phyloP scores from a whole-genome alignment of 2,113 vertebrate genomes.

The Mus spicilegus region DNA sequence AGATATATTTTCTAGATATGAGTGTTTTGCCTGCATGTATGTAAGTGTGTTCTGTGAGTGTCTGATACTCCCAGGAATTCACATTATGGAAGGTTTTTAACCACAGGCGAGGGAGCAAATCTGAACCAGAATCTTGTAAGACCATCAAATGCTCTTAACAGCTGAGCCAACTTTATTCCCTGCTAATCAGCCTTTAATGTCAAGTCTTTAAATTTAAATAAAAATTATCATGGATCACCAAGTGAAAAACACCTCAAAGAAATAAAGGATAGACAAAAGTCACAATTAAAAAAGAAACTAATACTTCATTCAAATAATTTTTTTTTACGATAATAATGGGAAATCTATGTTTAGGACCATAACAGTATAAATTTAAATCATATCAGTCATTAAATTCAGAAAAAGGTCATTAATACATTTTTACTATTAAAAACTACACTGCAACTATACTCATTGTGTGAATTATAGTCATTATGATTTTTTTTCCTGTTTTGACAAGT shows the following conservation, averaged over 20 bases:
- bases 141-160: too few relatives aligned
- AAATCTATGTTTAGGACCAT: neutral
- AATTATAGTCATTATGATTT: slow-evolving; percentile 73
- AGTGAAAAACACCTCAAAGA: neutral
- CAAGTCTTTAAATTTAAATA: neutral
- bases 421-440: neutral
- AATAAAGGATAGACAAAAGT: neutral
- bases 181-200: neutral
- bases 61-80: neutral
- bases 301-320: neutral
- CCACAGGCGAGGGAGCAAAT: too few relatives aligned
- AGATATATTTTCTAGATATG: neutral
- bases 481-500: slow-evolving; percentile 82
- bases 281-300: neutral
- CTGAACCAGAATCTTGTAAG: neutral
- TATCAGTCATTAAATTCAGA: neutral
- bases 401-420: slow-evolving; percentile 20
- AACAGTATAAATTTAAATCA: neutral
- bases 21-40: neutral
- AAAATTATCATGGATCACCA: neutral
- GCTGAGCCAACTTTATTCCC: neutral
- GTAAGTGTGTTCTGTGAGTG: neutral
- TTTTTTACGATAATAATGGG: neutral
- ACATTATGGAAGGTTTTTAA: neutral
- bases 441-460: slow-evolving; percentile 69